Evolutionary conservation across 2,113 vertebrate species (phyloP).

Genomic region (Deroptyus accipitrinus): DNA sequence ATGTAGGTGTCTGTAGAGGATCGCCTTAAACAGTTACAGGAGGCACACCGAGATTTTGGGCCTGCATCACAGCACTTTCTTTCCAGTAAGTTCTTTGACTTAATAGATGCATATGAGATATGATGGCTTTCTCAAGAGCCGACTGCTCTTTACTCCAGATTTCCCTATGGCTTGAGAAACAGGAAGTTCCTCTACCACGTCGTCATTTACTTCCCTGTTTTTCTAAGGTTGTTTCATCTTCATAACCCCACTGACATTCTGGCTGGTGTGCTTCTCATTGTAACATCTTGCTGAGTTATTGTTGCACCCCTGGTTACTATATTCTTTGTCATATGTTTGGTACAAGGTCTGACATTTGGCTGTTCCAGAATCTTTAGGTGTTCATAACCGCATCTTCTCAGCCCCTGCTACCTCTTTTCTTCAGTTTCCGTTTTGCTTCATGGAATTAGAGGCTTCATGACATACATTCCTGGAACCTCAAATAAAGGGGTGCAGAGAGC

Average conservation of each 20-base stretch:
- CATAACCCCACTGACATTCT: neutral
- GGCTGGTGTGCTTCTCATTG: neutral
- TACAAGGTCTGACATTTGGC: neutral
- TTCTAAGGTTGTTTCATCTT: neutral
- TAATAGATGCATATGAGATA: neutral
- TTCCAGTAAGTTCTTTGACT: conserved; percentile 84
- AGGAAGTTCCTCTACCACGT: neutral
- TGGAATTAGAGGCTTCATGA: neutral
- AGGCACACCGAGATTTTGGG: conserved; percentile 93
- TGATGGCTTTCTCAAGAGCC: neutral
- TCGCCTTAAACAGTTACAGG: conserved; percentile 90
- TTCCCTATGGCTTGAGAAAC: neutral
- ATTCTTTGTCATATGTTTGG: neutral
- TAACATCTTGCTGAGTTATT: neutral
- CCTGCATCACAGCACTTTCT: conserved; percentile 95
- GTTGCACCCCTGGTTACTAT: neutral
- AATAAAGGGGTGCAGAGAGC: neutral
- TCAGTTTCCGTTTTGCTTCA: neutral
- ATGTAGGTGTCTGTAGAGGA: conserved; percentile 89
- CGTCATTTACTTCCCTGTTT: neutral
- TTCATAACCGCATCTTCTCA: neutral
- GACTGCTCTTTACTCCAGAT: neutral
- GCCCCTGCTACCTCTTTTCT: neutral
- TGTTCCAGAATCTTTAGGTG: neutral
- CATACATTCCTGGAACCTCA: neutral